Evolutionary conservation across 2,797 vertebrate genomes (phyloP).

Genomic region (Synaphobranchus kaupii): DNA sequence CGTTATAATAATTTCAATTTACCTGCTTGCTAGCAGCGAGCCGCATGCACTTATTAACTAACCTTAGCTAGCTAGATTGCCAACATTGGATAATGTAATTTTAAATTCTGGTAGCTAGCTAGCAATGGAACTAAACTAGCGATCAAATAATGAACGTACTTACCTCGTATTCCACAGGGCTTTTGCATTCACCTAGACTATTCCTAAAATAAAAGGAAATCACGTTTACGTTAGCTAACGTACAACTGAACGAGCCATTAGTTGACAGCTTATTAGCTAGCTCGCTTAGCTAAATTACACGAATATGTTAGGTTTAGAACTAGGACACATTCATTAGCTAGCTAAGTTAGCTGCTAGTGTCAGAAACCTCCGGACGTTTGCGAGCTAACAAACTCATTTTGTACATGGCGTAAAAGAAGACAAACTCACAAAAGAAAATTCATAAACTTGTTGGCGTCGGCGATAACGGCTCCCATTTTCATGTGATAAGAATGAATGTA

Average conservation of each 20-base stretch:
- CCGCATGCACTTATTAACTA: no score
- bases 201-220: slow-evolving; percentile 50
- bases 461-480: slow-evolving; percentile 56
- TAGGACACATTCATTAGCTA: neutral
- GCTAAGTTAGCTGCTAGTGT: neutral
- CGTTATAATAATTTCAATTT: neutral
- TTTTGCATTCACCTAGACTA: slow-evolving; percentile 53
- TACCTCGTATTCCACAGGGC: slow-evolving; percentile 60
- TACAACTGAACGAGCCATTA: neutral
- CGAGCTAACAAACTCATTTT: neutral
- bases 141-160: neutral
- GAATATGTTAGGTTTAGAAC: no score
- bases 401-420: neutral
- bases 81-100: no score
- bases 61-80: no score
- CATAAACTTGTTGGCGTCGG: slow-evolving; percentile 53
- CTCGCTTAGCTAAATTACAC: neutral
- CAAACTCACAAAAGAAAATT: slow-evolving; percentile 62
- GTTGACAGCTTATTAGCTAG: neutral
- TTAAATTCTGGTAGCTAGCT: no score
- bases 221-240: neutral
- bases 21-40: neutral
- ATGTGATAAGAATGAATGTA: neutral
- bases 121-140: no score
- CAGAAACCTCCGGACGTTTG: neutral